Conservation (phyloP, 1,140 invertebrate genomes). For the Harlomillsia oculata region DNA sequence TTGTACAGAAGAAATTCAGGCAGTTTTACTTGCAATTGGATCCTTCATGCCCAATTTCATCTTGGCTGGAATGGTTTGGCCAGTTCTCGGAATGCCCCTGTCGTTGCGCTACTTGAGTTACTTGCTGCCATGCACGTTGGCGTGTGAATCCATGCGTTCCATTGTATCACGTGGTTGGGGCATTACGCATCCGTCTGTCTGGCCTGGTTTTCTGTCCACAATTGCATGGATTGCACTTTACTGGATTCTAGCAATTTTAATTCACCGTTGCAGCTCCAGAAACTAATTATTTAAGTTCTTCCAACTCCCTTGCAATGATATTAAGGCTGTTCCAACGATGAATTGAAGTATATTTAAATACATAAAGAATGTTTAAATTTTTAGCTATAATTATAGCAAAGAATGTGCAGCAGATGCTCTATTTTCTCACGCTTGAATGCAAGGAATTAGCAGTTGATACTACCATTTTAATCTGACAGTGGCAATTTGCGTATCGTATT, state of each 20-base stretch:
- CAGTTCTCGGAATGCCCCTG: conserved; percentile 78
- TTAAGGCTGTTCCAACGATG: too few relatives aligned
- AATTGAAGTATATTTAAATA: too few relatives aligned
- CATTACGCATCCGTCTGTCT: conserved; percentile 10
- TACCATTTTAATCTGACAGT: too few relatives aligned
- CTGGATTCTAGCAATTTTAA: conserved; percentile 55
- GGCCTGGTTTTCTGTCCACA: conserved; percentile 50
- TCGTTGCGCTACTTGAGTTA: conserved; percentile 59
- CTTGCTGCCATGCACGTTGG: conserved; percentile 18
- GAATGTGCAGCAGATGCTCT: too few relatives aligned
- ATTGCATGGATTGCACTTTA: conserved; percentile 77
- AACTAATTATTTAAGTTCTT: too few relatives aligned
- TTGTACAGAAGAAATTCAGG: conserved; percentile 17
- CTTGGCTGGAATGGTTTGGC: conserved; percentile 67
- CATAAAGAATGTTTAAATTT: too few relatives aligned
- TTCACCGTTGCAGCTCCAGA: too few relatives aligned
- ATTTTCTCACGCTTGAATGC: too few relatives aligned
- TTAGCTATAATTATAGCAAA: too few relatives aligned
- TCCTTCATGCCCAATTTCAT: conserved; percentile 18
- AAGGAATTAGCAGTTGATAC: too few relatives aligned
- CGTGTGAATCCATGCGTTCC: conserved; percentile 13
- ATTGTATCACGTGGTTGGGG: conserved; percentile 12
- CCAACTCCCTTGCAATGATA: too few relatives aligned
- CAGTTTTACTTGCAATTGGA: conserved; percentile 6
- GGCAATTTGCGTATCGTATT: too few relatives aligned